Evolutionary conservation across 1,140 invertebrate genomes (phyloP), one percentile per base, ranked within the genome.

Genomic region (Trichonephila clavipes): DNA sequence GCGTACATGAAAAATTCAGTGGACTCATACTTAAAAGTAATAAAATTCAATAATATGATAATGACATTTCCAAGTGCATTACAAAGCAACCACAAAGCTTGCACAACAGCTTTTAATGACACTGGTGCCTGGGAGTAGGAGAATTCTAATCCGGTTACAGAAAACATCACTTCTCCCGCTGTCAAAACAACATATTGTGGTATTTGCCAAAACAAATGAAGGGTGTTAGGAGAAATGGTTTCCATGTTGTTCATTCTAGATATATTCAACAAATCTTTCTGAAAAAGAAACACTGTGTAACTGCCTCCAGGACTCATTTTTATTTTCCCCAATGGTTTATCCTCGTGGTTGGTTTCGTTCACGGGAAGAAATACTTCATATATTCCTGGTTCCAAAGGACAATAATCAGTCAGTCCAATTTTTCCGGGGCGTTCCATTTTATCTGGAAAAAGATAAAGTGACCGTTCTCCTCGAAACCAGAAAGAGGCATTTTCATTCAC

Each of bases 61-160:
- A 95, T 14, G 87, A 88, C 19, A 82, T 99, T 99, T 28, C 99
- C 99, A 95, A 98, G 96, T 0, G 98, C 98, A 12, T 97, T 97
- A 0, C 98, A 99, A 0, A 99, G 95, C 28, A 99, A 96, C 98
- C 98, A 99, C 1, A 97, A 97, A 6, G 98, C 98, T 95, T 98
- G 97, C 34, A 99, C 95, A 0, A 99, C 97, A 0, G 98, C 98
- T 95, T 99, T 99, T 98, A 99, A 99, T 94, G 97, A 97, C 21
- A 96, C 95, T 0, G 98, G 98, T 0, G 98, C 98, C 96, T 97
- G 97, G 21, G 96, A 96, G 95, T 99, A 99, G 0, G 98, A 98
- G 96, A 99, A 99, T 95, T 98, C 97, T 16, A 99, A 96, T 18
- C 98, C 98, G 0, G 98, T 99, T 19, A 99, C 97, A 0, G 98